phyloP scores from a whole-genome alignment of 2,113 vertebrate genomes.

The Motacilla alba region DNA sequence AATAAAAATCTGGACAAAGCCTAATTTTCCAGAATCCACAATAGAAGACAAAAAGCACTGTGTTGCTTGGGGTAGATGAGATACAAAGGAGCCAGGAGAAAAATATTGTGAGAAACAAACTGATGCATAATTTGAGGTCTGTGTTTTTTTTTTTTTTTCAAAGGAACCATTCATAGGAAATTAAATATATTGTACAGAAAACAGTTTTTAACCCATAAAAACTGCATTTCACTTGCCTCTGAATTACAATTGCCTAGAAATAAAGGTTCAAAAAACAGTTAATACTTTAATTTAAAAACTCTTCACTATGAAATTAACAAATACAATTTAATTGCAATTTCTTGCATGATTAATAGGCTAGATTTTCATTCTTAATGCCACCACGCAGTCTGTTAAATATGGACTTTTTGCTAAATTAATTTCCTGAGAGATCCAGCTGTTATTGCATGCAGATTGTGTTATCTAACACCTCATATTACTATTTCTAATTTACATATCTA shows the following conservation, averaged over 20 bases:
- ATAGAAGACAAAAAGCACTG: not conserved
- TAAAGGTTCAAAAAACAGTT: slow-evolving; percentile 28
- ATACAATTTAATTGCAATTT: slow-evolving; percentile 60
- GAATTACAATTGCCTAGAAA: not conserved
- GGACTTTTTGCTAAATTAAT: slow-evolving; percentile 69
- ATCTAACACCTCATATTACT: slow-evolving; percentile 64
- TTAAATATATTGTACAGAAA: not conserved
- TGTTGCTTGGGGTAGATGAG: not conserved
- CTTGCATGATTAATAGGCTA: slow-evolving; percentile 70
- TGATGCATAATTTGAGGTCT: not conserved
- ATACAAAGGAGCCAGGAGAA: not conserved
- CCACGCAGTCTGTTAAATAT: slow-evolving; percentile 59
- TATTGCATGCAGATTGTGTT: slow-evolving; percentile 53
- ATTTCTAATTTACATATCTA: slow-evolving; percentile 69
- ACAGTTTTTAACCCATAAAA: not conserved
- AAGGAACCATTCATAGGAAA: not conserved
- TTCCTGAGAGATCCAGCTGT: slow-evolving; percentile 71
- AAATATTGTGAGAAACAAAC: not conserved
- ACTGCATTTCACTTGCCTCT: not conserved
- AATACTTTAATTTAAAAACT: slow-evolving; percentile 55
- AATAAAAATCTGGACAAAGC: not conserved
- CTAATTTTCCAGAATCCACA: not conserved
- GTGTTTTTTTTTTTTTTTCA: not conserved
- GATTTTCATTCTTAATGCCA: slow-evolving; percentile 68
- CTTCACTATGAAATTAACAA: slow-evolving; percentile 60